Percentiles rank a stretch among this genome's conserved stretches.
Conservation (phyloP, 2,888 invertebrate species). For the Netelia fuscicornis region DNA sequence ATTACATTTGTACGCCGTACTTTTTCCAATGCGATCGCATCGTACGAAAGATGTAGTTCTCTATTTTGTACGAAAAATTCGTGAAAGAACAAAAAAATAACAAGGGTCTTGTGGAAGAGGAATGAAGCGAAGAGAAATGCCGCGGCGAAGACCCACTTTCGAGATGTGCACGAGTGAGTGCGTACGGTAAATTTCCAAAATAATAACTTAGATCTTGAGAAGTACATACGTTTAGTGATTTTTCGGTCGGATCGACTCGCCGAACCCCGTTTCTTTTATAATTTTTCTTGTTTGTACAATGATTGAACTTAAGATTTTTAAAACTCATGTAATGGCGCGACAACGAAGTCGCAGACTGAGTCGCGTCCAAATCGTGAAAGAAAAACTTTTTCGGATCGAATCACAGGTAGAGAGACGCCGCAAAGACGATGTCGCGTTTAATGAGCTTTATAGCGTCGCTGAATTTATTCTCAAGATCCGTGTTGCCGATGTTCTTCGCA, state of each 20-base stretch:
- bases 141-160: slow-evolving; percentile 62
- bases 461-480: slow-evolving; percentile 98
- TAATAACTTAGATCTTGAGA: slow-evolving; percentile 56
- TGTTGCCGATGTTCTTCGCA: slow-evolving; percentile 98
- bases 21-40: slow-evolving; percentile 76
- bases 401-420: slow-evolving; percentile 97
- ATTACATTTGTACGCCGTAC: slow-evolving; percentile 78
- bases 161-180: slow-evolving; percentile 72
- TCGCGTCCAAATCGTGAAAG: slow-evolving; percentile 51
- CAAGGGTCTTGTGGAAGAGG: slow-evolving; percentile 7
- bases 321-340: neutral
- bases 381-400: slow-evolving; percentile 25
- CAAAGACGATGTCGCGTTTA: slow-evolving; percentile 99
- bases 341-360: neutral
- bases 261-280: neutral
- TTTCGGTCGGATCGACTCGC: neutral
- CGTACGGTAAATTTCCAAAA: slow-evolving; percentile 76
- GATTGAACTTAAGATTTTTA: slow-evolving; percentile 29
- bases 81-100: slow-evolving; percentile 31
- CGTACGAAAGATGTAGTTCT: slow-evolving; percentile 78
- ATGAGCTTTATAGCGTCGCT: slow-evolving; percentile 95
- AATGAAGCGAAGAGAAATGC: slow-evolving; percentile 26
- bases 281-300: slow-evolving; percentile 16
- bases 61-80: slow-evolving; percentile 76
- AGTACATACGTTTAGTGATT: neutral